Base-by-base conservation (phyloP, 35 echinoderm and acorn worm species). In the Amphiura filiformis region DNA sequence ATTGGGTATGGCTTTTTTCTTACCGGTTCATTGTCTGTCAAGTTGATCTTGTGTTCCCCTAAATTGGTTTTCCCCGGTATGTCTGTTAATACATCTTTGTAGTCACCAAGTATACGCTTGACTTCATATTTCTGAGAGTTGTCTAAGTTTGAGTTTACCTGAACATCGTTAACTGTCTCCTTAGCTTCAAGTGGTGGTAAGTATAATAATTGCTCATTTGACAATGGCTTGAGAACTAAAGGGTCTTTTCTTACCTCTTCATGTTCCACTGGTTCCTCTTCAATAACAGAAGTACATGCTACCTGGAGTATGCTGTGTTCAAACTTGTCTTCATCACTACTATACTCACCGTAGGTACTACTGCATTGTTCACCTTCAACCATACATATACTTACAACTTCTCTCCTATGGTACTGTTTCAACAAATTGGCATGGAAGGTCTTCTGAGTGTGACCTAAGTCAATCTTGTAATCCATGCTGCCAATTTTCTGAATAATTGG, bases 1-100 rank as follows among this genome's bases (percentile, higher is more conserved):
- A 95, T 32, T 42, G 89, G 86, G 57, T 91, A 95, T 33, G 93
- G 80, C 75, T 75, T 95, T 7, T 32, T 35, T 38, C 78, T 76
- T 12, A 92, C 44, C 15, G 84, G 84, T 83, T 87, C 38, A 56
- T 77, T 32, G 41, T 86, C 80, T 38, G n/a, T 77, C 32, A 88
- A 32, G 23, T 78, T 83, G 23, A 92, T 88, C 22, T 78, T 76
- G 82, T 83, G 85, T 57, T 77, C 79, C 5, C 78, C 91, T 56
- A 87, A 49, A 31, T 18, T 93, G 26, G 91, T 88, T 64, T 38
- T 31, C 22, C 79, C 64, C 70, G 90, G 90, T 38, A 90, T 31
- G 65, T 90, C 84, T 40, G 77, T 94, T 32, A 90, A 38, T 18
- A 89, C 22, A 39, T 93, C 91, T 9, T n/a, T 15, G 79, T 83